phyloP scores from a whole-genome alignment of 2,113 vertebrate species.

The Penelope pileata region DNA sequence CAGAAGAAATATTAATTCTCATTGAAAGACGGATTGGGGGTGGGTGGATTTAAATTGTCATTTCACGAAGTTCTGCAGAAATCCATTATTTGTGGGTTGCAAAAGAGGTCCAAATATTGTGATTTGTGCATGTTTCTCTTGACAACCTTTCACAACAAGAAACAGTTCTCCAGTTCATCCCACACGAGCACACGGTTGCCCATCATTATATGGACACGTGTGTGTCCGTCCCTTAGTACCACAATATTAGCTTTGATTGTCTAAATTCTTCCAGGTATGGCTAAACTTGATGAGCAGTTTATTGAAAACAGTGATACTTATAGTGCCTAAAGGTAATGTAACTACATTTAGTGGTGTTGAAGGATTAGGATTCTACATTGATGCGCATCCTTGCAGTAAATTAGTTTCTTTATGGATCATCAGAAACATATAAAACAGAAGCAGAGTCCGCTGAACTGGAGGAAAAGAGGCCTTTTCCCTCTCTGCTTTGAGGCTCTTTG shows the following conservation, averaged over 20 bases:
- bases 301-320: not conserved
- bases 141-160: not conserved
- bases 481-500: not conserved
- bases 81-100: not conserved
- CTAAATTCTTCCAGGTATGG: not conserved
- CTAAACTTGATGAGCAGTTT: not conserved
- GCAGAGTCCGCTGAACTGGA: not conserved
- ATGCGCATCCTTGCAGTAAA: slow-evolving; percentile 32
- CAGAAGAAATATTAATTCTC: not conserved
- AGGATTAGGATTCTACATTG: not conserved
- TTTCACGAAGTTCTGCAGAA: not conserved
- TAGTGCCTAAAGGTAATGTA: not conserved
- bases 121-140: not conserved
- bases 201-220: rapidly evolving
- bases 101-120: not conserved
- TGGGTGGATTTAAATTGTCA: not conserved
- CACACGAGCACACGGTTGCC: not conserved
- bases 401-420: slow-evolving; percentile 52
- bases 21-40: not conserved
- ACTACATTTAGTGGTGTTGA: not conserved
- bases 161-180: not conserved
- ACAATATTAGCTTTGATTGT: not conserved
- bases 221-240: not conserved
- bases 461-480: not conserved
- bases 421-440: slow-evolving; percentile 1